These are phyloP conservation scores for Mirounga angustirostris DNA, from an alignment of 2,113 vertebrate species.

Conservation along the genomic window DNA sequence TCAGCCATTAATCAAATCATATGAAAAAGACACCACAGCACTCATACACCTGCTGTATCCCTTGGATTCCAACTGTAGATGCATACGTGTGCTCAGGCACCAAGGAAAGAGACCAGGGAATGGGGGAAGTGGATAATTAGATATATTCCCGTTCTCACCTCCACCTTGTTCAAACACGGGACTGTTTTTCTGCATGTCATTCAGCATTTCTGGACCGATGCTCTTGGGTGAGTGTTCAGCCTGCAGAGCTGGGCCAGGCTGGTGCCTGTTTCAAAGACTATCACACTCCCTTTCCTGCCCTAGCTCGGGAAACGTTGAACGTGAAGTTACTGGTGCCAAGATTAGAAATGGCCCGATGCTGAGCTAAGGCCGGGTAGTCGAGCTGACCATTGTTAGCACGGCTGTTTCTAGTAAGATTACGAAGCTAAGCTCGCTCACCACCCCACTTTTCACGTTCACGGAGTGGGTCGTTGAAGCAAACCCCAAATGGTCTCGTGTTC, in stretches of 20 bases:
- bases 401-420: accelerated
- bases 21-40: neutral
- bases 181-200: neutral
- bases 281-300: neutral
- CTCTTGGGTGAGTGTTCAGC: neutral
- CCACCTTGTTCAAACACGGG: too few relatives aligned
- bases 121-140: neutral
- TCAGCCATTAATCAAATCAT: neutral
- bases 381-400: accelerated
- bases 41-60: neutral
- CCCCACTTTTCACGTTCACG: neutral
- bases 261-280: neutral
- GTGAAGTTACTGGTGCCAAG: neutral
- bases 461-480: neutral
- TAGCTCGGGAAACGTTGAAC: neutral
- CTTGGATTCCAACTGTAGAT: neutral
- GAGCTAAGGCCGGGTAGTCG: neutral
- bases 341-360: neutral
- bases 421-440: neutral
- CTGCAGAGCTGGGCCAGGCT: neutral
- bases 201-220: neutral
- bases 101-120: neutral
- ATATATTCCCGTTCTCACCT: neutral
- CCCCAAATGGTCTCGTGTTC: neutral
- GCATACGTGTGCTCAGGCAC: neutral